phyloP scores from a whole-genome alignment of 2,888 invertebrate species.

The Automeris io region DNA sequence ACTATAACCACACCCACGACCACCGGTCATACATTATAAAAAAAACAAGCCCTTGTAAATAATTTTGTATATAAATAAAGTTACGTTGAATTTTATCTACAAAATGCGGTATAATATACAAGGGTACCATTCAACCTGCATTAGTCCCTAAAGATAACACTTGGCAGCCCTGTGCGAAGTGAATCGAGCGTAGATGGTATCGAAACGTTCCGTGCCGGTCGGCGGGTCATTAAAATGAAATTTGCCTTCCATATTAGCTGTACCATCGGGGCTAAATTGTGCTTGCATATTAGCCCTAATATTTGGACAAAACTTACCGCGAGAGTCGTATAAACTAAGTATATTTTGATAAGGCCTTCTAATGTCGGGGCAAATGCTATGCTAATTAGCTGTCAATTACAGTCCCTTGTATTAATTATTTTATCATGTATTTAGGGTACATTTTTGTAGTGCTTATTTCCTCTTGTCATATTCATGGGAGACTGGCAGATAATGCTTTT shows the following conservation, averaged over 20 bases:
- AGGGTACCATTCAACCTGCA: constrained; percentile 2
- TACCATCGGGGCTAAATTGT: constrained; percentile 8
- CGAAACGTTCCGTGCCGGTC: constrained; percentile 28
- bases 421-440: too few species aligned
- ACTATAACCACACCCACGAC: too few species aligned
- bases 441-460: too few species aligned
- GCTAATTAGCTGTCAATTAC: too few species aligned
- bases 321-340: not conserved
- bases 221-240: constrained; percentile 67
- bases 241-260: constrained; percentile 42
- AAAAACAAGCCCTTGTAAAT: too few species aligned
- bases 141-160: constrained; percentile 19
- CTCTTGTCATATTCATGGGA: too few species aligned
- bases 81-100: not conserved
- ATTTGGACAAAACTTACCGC: not conserved
- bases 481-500: too few species aligned
- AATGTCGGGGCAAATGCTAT: too few species aligned
- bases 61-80: too few species aligned
- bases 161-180: constrained; percentile 36
- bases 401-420: too few species aligned
- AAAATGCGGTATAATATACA: not conserved
- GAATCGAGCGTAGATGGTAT: constrained; percentile 56
- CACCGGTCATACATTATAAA: too few species aligned
- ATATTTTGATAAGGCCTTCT: not conserved
- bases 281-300: constrained; percentile 7